These are phyloP conservation scores for Drosophila elegans DNA, from an alignment of 1,140 invertebrate genomes.

Conservation along the genomic window DNA sequence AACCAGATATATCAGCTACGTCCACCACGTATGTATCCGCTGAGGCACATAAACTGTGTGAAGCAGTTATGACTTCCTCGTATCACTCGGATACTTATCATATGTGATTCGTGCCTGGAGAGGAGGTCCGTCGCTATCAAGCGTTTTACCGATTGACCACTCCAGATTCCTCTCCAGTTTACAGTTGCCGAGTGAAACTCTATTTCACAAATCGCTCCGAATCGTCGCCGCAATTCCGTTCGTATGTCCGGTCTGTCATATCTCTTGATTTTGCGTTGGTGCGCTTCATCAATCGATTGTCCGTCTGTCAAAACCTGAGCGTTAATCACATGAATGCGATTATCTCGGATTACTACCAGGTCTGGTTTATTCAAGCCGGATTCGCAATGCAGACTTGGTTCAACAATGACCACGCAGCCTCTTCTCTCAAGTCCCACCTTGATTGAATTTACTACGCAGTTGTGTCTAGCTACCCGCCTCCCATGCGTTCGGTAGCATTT, in stretches of 20 bases:
- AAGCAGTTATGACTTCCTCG: no score
- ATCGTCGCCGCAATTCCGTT: neutral
- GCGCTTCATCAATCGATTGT: neutral
- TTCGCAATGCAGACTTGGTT: neutral
- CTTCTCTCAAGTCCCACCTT: no score
- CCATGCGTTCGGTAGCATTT: no score
- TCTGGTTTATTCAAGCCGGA: neutral
- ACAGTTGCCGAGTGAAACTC: constrained; percentile 5
- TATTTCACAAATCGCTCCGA: neutral
- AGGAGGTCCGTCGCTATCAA: neutral
- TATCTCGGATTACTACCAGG: constrained; percentile 9
- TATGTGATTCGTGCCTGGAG: no score
- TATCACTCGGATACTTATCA: neutral
- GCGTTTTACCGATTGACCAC: constrained; percentile 6
- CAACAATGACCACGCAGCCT: no score
- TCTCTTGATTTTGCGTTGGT: no score
- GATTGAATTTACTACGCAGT: no score
- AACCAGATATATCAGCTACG: no score
- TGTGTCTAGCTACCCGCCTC: no score
- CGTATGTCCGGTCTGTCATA: no score
- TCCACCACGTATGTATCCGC: no score
- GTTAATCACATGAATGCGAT: constrained; percentile 16
- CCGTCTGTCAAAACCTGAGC: constrained; percentile 2
- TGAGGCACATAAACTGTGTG: no score
- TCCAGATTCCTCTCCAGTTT: constrained; percentile 12